Percentiles rank a stretch among this genome's conserved stretches.
Evolutionary conservation across 2,797 vertebrate species (phyloP).

Genomic region (Spizella passerina): DNA sequence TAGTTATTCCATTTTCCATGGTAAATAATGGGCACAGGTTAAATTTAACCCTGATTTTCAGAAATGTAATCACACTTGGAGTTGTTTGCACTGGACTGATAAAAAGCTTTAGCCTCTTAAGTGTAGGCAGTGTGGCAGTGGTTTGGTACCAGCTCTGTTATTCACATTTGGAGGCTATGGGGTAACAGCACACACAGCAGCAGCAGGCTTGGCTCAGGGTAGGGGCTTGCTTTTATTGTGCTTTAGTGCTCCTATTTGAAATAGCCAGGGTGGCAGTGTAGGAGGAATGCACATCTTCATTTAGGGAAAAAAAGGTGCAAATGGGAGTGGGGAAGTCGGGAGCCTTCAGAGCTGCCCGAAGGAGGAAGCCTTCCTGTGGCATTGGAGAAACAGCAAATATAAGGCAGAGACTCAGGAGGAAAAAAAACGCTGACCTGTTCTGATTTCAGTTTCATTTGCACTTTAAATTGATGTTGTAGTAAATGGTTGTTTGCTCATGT

Average conservation of each 20-base stretch:
- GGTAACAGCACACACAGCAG: not conserved
- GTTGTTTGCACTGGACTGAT: not conserved
- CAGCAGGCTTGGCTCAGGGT: not conserved
- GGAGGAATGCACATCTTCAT: not conserved
- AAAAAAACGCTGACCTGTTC: not conserved
- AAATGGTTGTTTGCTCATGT: not conserved
- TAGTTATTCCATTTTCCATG: not conserved
- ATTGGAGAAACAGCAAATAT: not conserved
- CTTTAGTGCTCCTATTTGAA: not conserved
- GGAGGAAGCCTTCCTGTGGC: not conserved
- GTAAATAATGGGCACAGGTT: not conserved
- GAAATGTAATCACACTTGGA: not conserved
- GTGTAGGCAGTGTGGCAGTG: not conserved
- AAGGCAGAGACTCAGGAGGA: not conserved
- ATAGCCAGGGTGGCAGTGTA: not conserved
- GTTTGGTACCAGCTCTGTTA: not conserved
- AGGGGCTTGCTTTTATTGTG: not conserved
- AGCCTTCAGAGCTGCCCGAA: fast-evolving
- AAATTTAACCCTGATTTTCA: not conserved
- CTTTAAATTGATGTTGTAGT: not conserved
- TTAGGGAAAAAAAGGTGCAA: not conserved
- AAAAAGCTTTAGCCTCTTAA: not conserved
- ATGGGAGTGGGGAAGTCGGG: not conserved
- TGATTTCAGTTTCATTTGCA: not conserved
- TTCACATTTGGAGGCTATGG: not conserved